Percentiles rank a stretch among this genome's conserved stretches.
Conservation (phyloP, 1,140 invertebrate genomes). For the Ceratina australensis region DNA sequence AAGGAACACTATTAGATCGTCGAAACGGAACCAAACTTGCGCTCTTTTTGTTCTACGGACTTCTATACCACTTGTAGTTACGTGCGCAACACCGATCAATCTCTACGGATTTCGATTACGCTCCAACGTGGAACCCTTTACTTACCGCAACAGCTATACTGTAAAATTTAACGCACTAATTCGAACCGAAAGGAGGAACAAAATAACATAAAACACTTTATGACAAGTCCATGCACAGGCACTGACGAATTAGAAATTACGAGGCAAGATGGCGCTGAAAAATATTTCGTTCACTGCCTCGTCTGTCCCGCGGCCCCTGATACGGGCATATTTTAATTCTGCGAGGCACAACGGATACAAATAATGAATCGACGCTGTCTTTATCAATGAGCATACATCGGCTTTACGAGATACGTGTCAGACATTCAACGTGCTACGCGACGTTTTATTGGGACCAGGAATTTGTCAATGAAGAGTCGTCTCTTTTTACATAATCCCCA, state of each 20-base stretch:
- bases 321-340: no score
- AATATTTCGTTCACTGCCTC: conserved; percentile 50
- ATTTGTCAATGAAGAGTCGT: conserved; percentile 31
- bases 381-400: neutral
- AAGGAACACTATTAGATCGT: neutral
- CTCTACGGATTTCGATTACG: neutral
- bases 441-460: conserved; percentile 23
- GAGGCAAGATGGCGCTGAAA: conserved; percentile 68
- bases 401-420: neutral
- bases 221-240: conserved; percentile 76
- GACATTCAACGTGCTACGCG: conserved; percentile 8
- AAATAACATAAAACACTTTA: conserved; percentile 72
- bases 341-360: no score
- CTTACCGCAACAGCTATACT: conserved; percentile 66
- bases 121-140: conserved; percentile 9
- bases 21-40: neutral
- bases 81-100: neutral
- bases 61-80: conserved; percentile 10
- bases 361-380: neutral
- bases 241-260: conserved; percentile 70
- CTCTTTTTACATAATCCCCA: conserved; percentile 23
- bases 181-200: conserved; percentile 59
- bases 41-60: conserved; percentile 21
- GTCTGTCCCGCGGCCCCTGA: neutral
- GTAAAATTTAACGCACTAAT: conserved; percentile 65